Base-by-base conservation (phyloP, 2,113 vertebrate genomes). In the Oncorhynchus masou region DNA sequence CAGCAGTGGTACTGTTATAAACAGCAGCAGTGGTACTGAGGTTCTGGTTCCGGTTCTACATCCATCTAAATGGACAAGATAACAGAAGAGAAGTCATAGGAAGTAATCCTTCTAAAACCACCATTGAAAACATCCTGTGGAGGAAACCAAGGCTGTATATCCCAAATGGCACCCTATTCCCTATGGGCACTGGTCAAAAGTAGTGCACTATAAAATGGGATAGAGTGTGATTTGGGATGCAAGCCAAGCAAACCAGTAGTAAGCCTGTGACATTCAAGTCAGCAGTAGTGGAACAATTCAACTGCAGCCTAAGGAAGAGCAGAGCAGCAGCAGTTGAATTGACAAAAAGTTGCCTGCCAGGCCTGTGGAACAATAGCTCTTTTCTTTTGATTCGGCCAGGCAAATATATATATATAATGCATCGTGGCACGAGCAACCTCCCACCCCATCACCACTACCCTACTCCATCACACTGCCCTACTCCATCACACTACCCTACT, bases 261-360 rank as follows among this genome's bases (percentile, higher is more conserved):
- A 73, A 80, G 74, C 76, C 81, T 9, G 69, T 79, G 73, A 73
- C 80, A 77, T 72, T 71, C 22, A 48, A 79, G 71, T 80, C 79
- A 76, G 77, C 64, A 39, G 13, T 77, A 77, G 83, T n/a, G 51
- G 77, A 88, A 88, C 89, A 77, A 90, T 88, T 78, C 72, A 88
- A 89, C 88, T 54, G 89, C 82, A 86, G 85, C 75, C 72, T 74
- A 67, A 66, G 81, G 70, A 57, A 72, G 65, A 85, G 79, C 68
- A 73, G 24, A 9, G n/a, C 70, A 73, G 62, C 71, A 74, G 67
- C n/a, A n/a, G 79, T 29, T 81, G 79, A 85, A 78, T 29, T 79
- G 79, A 85, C 88, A 84, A 78, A 89, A 83, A 74, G 65, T 66
- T 2, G 19, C 65, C 68, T 2, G 13, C 65, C 39, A 11, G 19